Conservation (phyloP, 2,113 vertebrate species). For the Herpetotheres cachinnans region DNA sequence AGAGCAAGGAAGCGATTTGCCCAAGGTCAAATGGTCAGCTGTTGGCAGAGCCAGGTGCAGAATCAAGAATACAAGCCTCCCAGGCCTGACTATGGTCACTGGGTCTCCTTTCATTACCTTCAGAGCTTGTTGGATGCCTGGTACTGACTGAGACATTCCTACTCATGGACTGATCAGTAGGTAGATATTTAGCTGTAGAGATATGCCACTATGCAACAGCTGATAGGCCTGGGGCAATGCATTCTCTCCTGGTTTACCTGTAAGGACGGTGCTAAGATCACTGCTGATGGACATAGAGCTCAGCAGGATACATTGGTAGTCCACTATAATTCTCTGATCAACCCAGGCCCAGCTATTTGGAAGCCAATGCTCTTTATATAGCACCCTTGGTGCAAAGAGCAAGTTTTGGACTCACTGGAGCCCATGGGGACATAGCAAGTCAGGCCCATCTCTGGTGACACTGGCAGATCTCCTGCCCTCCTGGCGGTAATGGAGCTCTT, state of each 20-base stretch:
- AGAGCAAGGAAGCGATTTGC: slow-evolving; percentile 3
- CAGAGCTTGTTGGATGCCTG: neutral
- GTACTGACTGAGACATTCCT: neutral
- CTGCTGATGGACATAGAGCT: neutral
- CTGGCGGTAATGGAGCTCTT: neutral
- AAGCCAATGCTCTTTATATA: neutral
- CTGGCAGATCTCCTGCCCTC: slow-evolving; percentile 3
- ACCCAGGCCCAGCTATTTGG: neutral
- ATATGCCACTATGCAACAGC: neutral
- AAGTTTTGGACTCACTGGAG: neutral
- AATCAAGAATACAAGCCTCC: neutral
- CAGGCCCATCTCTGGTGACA: slow-evolving; percentile 26
- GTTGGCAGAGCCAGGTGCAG: neutral
- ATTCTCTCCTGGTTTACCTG: neutral
- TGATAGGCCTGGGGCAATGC: neutral
- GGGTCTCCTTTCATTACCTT: neutral
- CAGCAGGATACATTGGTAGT: neutral
- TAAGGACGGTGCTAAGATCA: neutral
- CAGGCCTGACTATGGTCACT: neutral
- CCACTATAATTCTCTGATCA: neutral
- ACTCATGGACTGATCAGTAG: neutral
- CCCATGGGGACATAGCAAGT: neutral
- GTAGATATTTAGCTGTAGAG: neutral
- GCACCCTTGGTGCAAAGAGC: neutral
- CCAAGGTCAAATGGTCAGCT: neutral